Conservation (phyloP, 1,140 invertebrate species). For the Microplitis demolitor region DNA sequence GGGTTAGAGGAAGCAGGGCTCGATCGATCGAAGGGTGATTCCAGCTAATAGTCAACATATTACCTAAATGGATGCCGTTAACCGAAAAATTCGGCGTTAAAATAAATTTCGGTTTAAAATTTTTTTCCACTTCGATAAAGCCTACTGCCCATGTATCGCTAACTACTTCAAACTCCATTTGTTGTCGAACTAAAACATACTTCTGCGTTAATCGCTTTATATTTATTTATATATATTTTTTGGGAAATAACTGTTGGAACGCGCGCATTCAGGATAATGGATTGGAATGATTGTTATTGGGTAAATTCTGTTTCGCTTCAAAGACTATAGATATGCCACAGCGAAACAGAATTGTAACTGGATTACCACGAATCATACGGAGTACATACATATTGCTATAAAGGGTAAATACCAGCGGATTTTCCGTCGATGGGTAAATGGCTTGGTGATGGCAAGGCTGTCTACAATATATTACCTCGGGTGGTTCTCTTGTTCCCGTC, state of each 20-base stretch:
- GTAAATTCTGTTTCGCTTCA: background rate
- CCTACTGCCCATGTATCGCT: too few species aligned
- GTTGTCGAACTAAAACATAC: too few species aligned
- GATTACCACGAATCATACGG: background rate
- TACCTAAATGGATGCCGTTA: slow-evolving; percentile 13
- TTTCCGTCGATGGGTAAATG: slow-evolving; percentile 3
- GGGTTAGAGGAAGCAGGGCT: background rate
- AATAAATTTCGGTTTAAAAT: too few species aligned
- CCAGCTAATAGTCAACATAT: slow-evolving; percentile 47
- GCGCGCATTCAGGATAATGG: slow-evolving; percentile 1
- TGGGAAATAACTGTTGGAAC: background rate
- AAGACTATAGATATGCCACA: background rate
- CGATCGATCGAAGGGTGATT: slow-evolving; percentile 36
- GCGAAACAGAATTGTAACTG: background rate
- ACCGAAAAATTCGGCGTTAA: too few species aligned
- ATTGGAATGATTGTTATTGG: slow-evolving; percentile 12
- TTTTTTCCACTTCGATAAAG: background rate
- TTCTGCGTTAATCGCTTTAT: too few species aligned
- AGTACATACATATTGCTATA: background rate
- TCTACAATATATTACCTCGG: background rate
- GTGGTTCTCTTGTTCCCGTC: too few species aligned
- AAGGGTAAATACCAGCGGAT: slow-evolving; percentile 7
- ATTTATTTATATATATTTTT: too few species aligned
- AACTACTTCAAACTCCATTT: too few species aligned
- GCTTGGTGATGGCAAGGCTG: slow-evolving; percentile 12